Evolutionary conservation across 2,888 invertebrate species (phyloP).

Genomic region (Cerceris rybyensis): DNA sequence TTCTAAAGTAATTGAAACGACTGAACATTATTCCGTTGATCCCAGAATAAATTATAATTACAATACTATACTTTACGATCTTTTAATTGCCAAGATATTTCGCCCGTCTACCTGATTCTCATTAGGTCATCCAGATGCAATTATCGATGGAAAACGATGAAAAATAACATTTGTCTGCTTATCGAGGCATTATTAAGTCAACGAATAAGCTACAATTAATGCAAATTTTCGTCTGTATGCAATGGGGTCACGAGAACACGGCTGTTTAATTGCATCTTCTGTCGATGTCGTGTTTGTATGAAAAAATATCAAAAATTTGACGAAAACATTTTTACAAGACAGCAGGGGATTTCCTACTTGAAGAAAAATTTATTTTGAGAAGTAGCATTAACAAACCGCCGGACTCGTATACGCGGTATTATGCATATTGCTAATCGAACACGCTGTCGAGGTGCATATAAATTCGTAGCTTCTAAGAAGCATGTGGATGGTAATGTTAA

Average conservation of each 20-base stretch:
- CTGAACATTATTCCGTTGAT: too few species aligned
- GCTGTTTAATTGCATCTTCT: conserved; percentile 15
- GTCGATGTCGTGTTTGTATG: neutral
- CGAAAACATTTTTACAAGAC: neutral
- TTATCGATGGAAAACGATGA: neutral
- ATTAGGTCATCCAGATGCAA: conserved; percentile 32
- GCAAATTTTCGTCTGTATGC: conserved; percentile 27
- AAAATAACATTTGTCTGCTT: conserved; percentile 11
- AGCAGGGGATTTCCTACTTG: neutral
- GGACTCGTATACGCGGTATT: neutral
- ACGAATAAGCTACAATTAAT: conserved; percentile 35
- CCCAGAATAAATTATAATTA: conserved; percentile 24
- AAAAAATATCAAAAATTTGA: neutral
- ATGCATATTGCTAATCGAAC: neutral
- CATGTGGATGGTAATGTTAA: conserved; percentile 13
- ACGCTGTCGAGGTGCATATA: neutral
- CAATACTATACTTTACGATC: conserved; percentile 6
- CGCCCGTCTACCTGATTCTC: conserved; percentile 2
- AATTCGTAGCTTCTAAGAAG: conserved; percentile 19
- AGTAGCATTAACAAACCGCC: too few species aligned
- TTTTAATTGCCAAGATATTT: conserved; percentile 4
- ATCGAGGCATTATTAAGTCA: conserved; percentile 26
- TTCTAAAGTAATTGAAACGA: too few species aligned
- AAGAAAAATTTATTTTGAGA: too few species aligned
- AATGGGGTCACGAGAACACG: conserved; percentile 10